Percentiles rank a stretch among this genome's conserved stretches.
phyloP scores from a whole-genome alignment of 2,888 invertebrate species.

The Epiblema foenella region DNA sequence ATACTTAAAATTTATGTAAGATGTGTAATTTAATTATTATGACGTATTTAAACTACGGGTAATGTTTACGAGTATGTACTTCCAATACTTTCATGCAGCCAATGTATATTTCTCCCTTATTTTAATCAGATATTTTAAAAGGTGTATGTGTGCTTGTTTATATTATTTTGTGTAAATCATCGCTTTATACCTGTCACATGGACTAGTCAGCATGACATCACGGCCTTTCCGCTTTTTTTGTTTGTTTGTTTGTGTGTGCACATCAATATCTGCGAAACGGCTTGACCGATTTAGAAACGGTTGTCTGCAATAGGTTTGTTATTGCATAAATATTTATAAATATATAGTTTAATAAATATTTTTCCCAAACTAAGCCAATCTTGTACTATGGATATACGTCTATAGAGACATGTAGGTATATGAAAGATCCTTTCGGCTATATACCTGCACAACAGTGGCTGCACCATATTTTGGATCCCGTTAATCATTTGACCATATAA shows the following conservation, averaged over 20 bases:
- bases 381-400: too few species aligned
- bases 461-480: too few species aligned
- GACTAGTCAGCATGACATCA: background rate
- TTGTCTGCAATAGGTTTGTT: too few species aligned
- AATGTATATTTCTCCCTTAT: background rate
- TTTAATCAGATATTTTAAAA: background rate
- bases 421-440: too few species aligned
- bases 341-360: too few species aligned
- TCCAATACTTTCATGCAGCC: background rate
- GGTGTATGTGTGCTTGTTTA: background rate
- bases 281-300: too few species aligned
- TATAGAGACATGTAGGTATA: too few species aligned
- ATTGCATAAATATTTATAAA: too few species aligned
- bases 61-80: background rate
- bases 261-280: too few species aligned
- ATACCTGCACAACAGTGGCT: background rate
- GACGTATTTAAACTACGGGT: background rate
- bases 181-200: background rate
- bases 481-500: too few species aligned
- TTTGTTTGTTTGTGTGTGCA: too few species aligned
- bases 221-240: background rate
- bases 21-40: background rate
- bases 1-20: background rate
- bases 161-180: constrained; percentile 4
- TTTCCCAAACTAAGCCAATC: too few species aligned